phyloP scores from a whole-genome alignment of 2,113 vertebrate genomes.

The Antechinus stuartii region DNA sequence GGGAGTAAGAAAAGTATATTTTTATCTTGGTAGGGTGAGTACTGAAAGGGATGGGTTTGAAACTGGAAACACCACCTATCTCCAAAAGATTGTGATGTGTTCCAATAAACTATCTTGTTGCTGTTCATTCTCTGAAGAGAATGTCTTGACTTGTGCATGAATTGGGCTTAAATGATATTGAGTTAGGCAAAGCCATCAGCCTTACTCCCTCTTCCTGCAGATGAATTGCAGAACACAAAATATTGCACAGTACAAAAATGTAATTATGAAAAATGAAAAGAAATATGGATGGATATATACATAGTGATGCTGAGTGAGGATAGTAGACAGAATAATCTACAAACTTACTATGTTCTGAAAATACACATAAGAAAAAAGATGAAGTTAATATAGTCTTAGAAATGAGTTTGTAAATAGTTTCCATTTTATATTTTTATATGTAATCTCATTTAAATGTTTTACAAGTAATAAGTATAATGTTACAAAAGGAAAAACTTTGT shows the following conservation, averaged over 20 bases:
- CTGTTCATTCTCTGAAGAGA: too few species aligned
- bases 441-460: background rate
- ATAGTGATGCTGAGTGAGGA: background rate
- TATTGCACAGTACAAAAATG: background rate
- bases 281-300: background rate
- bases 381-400: background rate
- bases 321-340: background rate
- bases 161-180: too few species aligned
- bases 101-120: background rate
- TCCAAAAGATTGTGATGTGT: background rate
- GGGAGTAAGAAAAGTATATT: background rate
- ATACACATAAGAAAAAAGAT: background rate
- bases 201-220: too few species aligned
- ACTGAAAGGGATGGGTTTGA: background rate
- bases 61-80: background rate
- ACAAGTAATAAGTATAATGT: background rate
- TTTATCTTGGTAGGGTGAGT: background rate
- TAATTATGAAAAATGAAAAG: background rate
- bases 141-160: too few species aligned
- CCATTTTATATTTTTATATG: background rate
- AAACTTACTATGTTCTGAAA: background rate
- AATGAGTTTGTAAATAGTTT: background rate
- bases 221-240: too few species aligned
- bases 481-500: background rate
- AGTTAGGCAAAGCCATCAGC: too few species aligned